phyloP scores from a whole-genome alignment of 1,140 invertebrate species.

The Papilio glaucus region DNA sequence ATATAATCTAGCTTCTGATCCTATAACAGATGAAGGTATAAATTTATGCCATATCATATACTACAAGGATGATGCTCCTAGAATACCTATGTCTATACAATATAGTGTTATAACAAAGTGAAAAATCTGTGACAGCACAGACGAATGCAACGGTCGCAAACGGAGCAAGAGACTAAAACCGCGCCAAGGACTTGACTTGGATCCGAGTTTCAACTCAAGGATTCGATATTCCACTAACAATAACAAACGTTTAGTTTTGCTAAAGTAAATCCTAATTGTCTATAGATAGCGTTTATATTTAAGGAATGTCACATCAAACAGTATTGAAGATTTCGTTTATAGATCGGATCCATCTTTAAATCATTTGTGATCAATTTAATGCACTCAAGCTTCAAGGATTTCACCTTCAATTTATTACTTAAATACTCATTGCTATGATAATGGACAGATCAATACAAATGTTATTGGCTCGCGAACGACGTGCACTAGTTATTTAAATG shows the following conservation, averaged over 20 bases:
- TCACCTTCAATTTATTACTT: neutral
- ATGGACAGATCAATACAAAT: neutral
- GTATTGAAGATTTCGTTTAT: too few relatives aligned
- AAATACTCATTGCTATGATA: neutral
- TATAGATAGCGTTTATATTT: neutral
- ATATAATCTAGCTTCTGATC: too few relatives aligned
- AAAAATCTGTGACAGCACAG: neutral
- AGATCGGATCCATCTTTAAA: neutral
- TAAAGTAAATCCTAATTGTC: neutral
- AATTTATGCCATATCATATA: too few relatives aligned
- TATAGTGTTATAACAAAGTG: neutral
- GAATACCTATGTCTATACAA: too few relatives aligned
- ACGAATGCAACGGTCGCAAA: neutral
- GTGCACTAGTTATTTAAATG: too few relatives aligned
- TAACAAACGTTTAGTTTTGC: neutral
- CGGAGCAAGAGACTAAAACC: constrained; percentile 7
- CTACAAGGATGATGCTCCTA: too few relatives aligned
- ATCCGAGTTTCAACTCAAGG: constrained; percentile 4
- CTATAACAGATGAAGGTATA: too few relatives aligned
- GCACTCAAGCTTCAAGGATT: constrained; percentile 4
- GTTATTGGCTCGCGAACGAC: neutral
- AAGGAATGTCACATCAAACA: too few relatives aligned
- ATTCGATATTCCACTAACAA: neutral
- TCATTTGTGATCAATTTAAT: neutral
- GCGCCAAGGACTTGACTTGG: constrained; percentile 10